Evolutionary conservation across 2,888 invertebrate genomes (phyloP).

Genomic region (Cybosia mesomella): DNA sequence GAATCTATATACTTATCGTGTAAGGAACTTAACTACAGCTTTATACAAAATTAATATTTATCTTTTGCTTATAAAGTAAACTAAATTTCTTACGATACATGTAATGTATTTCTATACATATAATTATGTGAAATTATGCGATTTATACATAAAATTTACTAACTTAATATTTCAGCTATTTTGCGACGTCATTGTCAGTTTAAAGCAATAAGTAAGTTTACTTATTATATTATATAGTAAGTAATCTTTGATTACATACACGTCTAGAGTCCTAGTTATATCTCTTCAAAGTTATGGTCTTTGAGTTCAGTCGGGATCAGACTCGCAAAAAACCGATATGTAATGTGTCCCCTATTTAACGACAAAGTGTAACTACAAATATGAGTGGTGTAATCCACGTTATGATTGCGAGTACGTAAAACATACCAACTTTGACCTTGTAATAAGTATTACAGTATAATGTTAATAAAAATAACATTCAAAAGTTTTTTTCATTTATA

Average conservation of each 20-base stretch:
- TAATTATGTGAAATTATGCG: conserved; percentile 58
- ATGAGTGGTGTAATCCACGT: too few relatives aligned
- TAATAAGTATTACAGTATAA: background rate
- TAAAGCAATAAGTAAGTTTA: conserved; percentile 41
- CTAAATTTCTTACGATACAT: conserved; percentile 69
- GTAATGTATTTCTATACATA: conserved; percentile 62
- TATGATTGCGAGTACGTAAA: too few relatives aligned
- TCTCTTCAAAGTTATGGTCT: background rate
- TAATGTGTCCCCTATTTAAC: too few relatives aligned
- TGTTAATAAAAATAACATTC: background rate
- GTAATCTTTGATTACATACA: conserved; percentile 51
- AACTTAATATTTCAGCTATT: conserved; percentile 53
- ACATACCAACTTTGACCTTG: background rate
- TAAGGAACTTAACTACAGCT: conserved; percentile 68
- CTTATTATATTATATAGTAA: conserved; percentile 22
- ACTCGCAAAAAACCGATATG: background rate
- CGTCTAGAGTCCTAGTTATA: conserved; percentile 4
- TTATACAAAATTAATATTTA: conserved; percentile 62
- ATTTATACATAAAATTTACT: conserved; percentile 41
- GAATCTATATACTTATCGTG: conserved; percentile 59
- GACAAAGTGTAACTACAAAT: too few relatives aligned
- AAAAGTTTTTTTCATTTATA: too few relatives aligned
- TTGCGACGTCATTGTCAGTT: conserved; percentile 51
- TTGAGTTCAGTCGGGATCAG: background rate
- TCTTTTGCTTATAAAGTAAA: conserved; percentile 69